A percentile compares a stretch with the other conserved stretches of the same genome.
Evolutionary conservation across 2,113 vertebrate genomes (phyloP).

Genomic region (Psammodynastes pulverulentus): DNA sequence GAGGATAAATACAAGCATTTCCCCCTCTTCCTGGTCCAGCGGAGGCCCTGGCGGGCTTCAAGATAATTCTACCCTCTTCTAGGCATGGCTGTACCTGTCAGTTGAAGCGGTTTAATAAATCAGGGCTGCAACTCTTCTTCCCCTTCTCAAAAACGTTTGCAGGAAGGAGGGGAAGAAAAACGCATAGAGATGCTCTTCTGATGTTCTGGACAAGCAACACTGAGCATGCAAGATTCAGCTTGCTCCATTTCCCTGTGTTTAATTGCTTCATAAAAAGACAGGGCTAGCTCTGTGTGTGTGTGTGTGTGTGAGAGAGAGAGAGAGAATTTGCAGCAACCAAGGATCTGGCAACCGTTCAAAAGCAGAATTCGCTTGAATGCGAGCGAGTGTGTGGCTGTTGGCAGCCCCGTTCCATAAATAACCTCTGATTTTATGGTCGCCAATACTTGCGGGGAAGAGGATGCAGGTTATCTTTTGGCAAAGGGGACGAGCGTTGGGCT

Average conservation of each 20-base stretch:
- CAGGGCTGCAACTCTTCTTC: slow-evolving; percentile 25
- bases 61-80: background rate
- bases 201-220: background rate
- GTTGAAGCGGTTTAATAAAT: background rate
- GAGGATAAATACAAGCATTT: background rate
- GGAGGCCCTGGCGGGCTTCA: background rate
- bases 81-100: background rate
- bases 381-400: background rate
- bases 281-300: slow-evolving; percentile 2
- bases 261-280: slow-evolving; percentile 31
- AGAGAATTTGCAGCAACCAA: background rate
- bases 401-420: slow-evolving; percentile 21
- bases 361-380: slow-evolving; percentile 14
- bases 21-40: background rate
- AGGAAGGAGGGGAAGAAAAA: background rate
- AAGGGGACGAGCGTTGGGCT: slow-evolving; percentile 4
- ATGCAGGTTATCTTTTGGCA: background rate
- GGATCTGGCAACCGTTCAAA: slow-evolving; percentile 28
- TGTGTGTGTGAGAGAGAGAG: background rate
- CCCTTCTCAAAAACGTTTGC: background rate
- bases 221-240: background rate
- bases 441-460: background rate
- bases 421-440: background rate
- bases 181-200: background rate
- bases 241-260: slow-evolving; percentile 5